Conservation (phyloP, 1,140 invertebrate genomes). For the Lordiphosa mommai region DNA sequence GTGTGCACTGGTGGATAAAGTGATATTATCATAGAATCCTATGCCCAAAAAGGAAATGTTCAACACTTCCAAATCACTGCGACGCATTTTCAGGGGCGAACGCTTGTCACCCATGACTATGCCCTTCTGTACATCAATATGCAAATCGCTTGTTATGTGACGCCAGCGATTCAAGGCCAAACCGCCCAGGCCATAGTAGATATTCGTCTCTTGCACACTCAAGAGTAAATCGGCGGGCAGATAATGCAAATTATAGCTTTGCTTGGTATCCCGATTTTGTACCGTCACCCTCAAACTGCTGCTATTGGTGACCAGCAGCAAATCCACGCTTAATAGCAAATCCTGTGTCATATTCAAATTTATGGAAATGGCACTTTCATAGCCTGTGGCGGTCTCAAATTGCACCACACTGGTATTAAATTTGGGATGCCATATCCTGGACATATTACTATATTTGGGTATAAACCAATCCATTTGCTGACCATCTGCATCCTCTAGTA, state of each 20-base stretch:
- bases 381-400: constrained; percentile 87
- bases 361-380: constrained; percentile 85
- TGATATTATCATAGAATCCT: constrained; percentile 91
- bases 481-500: constrained; percentile 88
- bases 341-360: constrained; percentile 86
- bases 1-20: constrained; percentile 90
- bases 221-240: constrained; percentile 88
- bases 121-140: constrained; percentile 95
- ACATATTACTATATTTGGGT: constrained; percentile 84
- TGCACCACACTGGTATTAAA: constrained; percentile 83
- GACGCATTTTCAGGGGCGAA: constrained; percentile 83
- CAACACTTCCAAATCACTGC: constrained; percentile 86
- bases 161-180: constrained; percentile 85
- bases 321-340: constrained; percentile 88
- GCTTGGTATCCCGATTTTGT: constrained; percentile 88
- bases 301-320: constrained; percentile 87
- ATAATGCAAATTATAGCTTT: constrained; percentile 91
- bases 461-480: constrained; percentile 85
- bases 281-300: constrained; percentile 89
- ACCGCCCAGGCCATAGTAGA: constrained; percentile 92
- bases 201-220: constrained; percentile 87
- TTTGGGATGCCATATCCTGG: constrained; percentile 82
- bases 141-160: constrained; percentile 91
- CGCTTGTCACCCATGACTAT: constrained; percentile 84
- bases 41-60: constrained; percentile 82